phyloP scores from a whole-genome alignment of 1,140 invertebrate genomes.

The Chelonus insularis region DNA sequence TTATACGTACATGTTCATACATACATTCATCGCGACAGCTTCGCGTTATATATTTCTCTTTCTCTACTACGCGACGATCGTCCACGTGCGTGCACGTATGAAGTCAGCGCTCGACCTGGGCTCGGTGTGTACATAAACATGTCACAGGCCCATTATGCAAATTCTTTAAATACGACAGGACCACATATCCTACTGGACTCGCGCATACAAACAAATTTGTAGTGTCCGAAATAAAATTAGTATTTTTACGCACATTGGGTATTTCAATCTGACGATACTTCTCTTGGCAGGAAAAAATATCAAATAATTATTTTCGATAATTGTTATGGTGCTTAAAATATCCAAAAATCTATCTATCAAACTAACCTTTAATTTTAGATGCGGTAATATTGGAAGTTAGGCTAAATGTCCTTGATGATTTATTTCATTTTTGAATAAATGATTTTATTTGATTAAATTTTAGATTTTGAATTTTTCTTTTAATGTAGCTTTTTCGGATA shows the following conservation, averaged over 20 bases:
- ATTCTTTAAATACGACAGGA: slow-evolving; percentile 55
- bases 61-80: slow-evolving; percentile 18
- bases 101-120: slow-evolving; percentile 30
- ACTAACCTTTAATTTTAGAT: too few species aligned
- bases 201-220: slow-evolving; percentile 14
- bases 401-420: too few species aligned
- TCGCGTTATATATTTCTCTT: slow-evolving; percentile 38
- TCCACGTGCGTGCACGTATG: slow-evolving; percentile 35
- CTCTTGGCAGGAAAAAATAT: too few species aligned
- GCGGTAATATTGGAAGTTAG: too few species aligned
- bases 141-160: slow-evolving; percentile 55
- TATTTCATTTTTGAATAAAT: too few species aligned
- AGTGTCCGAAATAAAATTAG: slow-evolving; percentile 56
- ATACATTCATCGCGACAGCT: not conserved
- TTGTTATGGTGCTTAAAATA: too few species aligned
- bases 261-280: not conserved
- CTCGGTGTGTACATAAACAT: slow-evolving; percentile 54
- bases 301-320: too few species aligned
- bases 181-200: slow-evolving; percentile 17
- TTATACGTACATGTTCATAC: slow-evolving; percentile 2
- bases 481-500: too few species aligned
- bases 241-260: slow-evolving; percentile 26
- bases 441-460: too few species aligned
- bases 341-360: too few species aligned
- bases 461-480: too few species aligned